Conservation (phyloP, 2,888 invertebrate genomes). For the Papilio protenor region DNA sequence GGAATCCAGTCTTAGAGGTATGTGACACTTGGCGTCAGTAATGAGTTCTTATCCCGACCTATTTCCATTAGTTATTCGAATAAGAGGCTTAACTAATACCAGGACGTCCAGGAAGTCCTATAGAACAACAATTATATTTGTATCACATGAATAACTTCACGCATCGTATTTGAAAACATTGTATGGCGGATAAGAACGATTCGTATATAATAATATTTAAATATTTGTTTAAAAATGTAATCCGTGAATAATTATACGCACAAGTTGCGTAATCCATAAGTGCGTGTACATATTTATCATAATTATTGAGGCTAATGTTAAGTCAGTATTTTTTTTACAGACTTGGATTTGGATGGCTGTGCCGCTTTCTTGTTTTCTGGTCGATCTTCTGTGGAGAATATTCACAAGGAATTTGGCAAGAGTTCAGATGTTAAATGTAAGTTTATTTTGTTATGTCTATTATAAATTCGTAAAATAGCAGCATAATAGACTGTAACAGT, state of each 20-base stretch:
- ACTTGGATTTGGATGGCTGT: constrained; percentile 77
- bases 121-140: constrained; percentile 13
- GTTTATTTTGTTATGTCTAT: constrained; percentile 46
- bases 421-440: constrained; percentile 70
- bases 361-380: constrained; percentile 67
- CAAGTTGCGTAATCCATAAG: not conserved
- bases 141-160: constrained; percentile 10
- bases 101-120: constrained; percentile 29
- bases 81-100: constrained; percentile 26
- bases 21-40: not conserved
- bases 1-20: not conserved
- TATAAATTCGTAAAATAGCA: not conserved
- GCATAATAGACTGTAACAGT: not conserved
- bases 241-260: not conserved
- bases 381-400: constrained; percentile 76
- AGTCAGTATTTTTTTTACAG: constrained; percentile 59
- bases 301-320: constrained; percentile 25
- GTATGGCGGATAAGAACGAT: not conserved
- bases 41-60: not conserved
- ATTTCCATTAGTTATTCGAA: constrained; percentile 18
- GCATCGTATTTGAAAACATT: not conserved
- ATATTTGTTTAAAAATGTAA: not conserved
- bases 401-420: constrained; percentile 69
- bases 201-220: too few species aligned
- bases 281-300: constrained; percentile 4